Evolutionary conservation across 2,888 invertebrate species (phyloP).

Genomic region (Nesidiocoris tenuis): DNA sequence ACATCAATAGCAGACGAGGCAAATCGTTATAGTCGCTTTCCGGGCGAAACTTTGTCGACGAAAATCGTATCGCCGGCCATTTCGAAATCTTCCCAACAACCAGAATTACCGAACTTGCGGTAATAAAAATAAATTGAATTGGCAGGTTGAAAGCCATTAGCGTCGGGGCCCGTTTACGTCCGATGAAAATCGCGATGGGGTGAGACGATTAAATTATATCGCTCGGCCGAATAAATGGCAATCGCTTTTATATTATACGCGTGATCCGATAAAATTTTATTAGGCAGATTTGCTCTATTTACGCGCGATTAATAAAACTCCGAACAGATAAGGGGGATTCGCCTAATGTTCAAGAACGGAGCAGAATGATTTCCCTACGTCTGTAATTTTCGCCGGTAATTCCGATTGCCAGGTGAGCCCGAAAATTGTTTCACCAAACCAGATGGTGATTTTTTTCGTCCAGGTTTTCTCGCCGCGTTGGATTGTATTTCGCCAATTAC

Average conservation of each 20-base stretch:
- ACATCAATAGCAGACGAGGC: neutral
- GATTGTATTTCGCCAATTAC: no score
- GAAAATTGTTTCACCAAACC: neutral
- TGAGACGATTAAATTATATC: neutral
- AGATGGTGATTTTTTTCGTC: no score
- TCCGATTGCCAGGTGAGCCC: neutral
- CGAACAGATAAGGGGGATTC: neutral
- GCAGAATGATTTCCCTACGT: neutral
- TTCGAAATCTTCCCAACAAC: neutral
- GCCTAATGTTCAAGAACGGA: neutral
- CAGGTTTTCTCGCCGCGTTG: no score
- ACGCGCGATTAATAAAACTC: neutral
- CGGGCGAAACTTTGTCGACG: neutral
- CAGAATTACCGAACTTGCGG: neutral
- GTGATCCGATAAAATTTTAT: neutral
- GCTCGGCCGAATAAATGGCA: neutral
- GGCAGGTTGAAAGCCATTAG: neutral
- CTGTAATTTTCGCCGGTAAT: neutral
- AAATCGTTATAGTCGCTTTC: neutral
- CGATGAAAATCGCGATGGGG: neutral
- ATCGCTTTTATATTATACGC: neutral
- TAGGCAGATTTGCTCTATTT: neutral
- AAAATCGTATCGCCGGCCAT: neutral
- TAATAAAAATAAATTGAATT: neutral
- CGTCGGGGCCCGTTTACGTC: neutral